Percentiles rank a stretch among this genome's conserved stretches.
Conservation (phyloP, 2,113 vertebrate species). For the Piliocolobus tephrosceles region DNA sequence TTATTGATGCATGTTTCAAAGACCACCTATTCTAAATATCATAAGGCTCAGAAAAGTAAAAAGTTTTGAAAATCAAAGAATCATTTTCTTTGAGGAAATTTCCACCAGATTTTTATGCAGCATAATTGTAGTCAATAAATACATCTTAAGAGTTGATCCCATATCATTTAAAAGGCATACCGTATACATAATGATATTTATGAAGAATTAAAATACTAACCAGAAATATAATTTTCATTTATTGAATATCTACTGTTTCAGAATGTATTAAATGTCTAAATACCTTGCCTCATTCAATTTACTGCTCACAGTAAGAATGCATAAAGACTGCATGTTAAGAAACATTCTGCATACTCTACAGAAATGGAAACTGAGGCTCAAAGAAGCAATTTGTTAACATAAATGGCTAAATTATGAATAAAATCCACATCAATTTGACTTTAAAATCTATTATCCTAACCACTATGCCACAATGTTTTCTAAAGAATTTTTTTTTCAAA, state of each 20-base stretch:
- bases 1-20: conserved; percentile 5
- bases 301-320: not conserved
- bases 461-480: not conserved
- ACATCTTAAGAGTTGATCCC: not conserved
- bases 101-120: not conserved
- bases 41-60: not conserved
- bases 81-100: not conserved
- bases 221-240: not conserved
- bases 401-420: not conserved
- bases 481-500: not conserved
- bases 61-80: conserved; percentile 18
- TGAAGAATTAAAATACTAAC: not conserved
- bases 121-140: not conserved
- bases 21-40: not conserved
- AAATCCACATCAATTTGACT: not conserved
- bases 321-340: not conserved
- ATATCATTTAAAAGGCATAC: not conserved
- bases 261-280: not conserved
- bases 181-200: not conserved
- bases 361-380: not conserved
- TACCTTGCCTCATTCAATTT: not conserved
- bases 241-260: not conserved
- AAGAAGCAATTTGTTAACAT: not conserved
- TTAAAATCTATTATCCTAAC: not conserved
- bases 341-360: not conserved